A percentile compares a stretch with the other conserved stretches of the same genome.
These are phyloP conservation scores for Scrobipalpa atriplicella DNA, from an alignment of 2,888 invertebrate species.

Conservation along the genomic window DNA sequence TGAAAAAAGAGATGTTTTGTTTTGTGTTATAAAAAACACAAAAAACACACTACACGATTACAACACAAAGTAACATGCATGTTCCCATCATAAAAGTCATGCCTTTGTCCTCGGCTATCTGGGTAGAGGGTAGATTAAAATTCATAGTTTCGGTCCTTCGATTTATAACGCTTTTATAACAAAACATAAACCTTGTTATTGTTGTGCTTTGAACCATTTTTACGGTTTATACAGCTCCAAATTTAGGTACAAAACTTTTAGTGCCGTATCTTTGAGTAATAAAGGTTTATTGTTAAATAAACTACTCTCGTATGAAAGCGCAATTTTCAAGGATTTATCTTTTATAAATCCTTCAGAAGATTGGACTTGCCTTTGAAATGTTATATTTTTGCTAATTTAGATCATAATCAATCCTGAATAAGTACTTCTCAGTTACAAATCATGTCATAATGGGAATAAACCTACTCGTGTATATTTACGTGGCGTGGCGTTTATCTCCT, in stretches of 20 bases:
- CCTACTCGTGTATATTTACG: background rate
- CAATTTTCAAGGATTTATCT: background rate
- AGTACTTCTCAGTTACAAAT: too few relatives aligned
- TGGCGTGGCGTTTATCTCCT: slow-evolving; percentile 4
- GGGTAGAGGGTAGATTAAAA: slow-evolving; percentile 18
- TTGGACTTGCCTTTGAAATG: background rate
- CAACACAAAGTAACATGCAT: background rate
- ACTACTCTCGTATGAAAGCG: background rate
- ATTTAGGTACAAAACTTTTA: background rate
- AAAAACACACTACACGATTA: background rate
- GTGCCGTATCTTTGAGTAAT: background rate
- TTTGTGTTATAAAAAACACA: background rate
- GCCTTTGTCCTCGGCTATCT: slow-evolving; percentile 14
- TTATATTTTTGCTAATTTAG: too few relatives aligned
- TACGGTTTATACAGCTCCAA: slow-evolving; percentile 14
- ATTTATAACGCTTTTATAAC: slow-evolving; percentile 19
- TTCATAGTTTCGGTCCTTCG: slow-evolving; percentile 25
- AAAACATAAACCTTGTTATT: slow-evolving; percentile 17
- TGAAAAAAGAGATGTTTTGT: too few relatives aligned
- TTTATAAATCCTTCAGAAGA: background rate
- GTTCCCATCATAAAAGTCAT: slow-evolving; percentile 27
- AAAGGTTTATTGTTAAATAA: slow-evolving; percentile 7
- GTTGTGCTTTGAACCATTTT: slow-evolving; percentile 4
- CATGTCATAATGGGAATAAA: background rate
- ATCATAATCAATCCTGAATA: too few relatives aligned